phyloP scores from a whole-genome alignment of 2,113 vertebrate species.

The Sardina pilchardus region DNA sequence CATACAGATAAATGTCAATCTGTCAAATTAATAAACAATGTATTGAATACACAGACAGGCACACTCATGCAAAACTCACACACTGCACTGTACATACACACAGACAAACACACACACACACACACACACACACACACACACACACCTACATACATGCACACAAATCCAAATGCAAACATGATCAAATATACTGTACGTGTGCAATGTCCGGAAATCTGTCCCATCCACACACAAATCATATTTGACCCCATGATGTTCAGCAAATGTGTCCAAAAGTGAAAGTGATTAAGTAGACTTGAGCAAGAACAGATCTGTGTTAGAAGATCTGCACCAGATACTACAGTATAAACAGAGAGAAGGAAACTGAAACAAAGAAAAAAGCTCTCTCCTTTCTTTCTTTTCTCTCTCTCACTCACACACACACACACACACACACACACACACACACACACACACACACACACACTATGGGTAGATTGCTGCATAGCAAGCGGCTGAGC shows the following conservation, averaged over 20 bases:
- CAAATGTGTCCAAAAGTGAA: neutral
- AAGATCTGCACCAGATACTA: neutral
- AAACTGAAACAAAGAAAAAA: neutral
- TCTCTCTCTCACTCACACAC: neutral
- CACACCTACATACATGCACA: neutral
- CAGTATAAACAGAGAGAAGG: neutral
- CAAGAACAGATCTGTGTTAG: neutral
- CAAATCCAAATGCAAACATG: neutral
- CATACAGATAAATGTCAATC: neutral
- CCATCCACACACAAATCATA: neutral
- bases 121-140: neutral
- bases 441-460: neutral
- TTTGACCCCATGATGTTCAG: too few species aligned
- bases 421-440: neutral
- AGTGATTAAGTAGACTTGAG: neutral
- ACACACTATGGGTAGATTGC: neutral
- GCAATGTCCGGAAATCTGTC: too few species aligned
- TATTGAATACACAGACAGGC: neutral
- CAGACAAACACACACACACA: neutral
- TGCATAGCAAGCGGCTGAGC: neutral
- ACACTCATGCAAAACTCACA: conserved; percentile 13
- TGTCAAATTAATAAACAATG: neutral
- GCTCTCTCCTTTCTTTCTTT: neutral
- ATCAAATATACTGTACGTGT: neutral
- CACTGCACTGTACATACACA: neutral